Percentiles rank a stretch among this genome's conserved stretches.
phyloP scores from a whole-genome alignment of 1,140 invertebrate species.

The Drosophila sturtevanti region DNA sequence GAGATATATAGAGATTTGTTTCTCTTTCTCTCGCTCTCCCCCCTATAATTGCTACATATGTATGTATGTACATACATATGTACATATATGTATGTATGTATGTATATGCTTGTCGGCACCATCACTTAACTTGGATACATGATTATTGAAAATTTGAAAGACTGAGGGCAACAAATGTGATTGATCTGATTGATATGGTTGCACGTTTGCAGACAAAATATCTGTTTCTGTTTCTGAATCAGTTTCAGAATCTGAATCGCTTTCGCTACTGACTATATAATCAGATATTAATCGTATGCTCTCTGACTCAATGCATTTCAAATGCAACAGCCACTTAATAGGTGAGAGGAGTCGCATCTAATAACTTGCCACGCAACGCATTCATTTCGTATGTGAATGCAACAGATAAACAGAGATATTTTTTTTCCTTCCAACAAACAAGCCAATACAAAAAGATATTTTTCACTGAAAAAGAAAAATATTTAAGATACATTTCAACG shows the following conservation, averaged over 20 bases:
- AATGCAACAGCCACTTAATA: slow-evolving; percentile 60
- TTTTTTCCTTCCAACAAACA: too few relatives aligned
- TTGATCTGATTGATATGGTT: background rate
- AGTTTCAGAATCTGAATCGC: slow-evolving; percentile 26
- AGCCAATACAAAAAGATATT: slow-evolving; percentile 37
- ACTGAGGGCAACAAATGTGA: background rate
- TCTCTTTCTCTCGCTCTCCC: too few relatives aligned
- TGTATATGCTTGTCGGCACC: background rate
- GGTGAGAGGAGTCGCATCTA: slow-evolving; percentile 54
- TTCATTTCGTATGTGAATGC: slow-evolving; percentile 68
- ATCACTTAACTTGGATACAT: background rate
- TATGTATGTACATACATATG: too few relatives aligned
- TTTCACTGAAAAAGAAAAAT: slow-evolving; percentile 34
- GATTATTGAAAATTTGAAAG: background rate
- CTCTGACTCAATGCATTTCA: slow-evolving; percentile 49
- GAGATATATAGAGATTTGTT: too few relatives aligned
- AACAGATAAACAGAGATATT: slow-evolving; percentile 21
- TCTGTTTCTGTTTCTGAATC: slow-evolving; percentile 13
- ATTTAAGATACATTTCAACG: slow-evolving; percentile 64
- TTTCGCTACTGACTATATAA: slow-evolving; percentile 51
- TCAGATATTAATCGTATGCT: slow-evolving; percentile 67
- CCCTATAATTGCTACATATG: background rate
- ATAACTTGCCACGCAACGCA: slow-evolving; percentile 66
- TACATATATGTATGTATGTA: background rate
- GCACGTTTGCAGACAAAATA: background rate